Base-by-base conservation (phyloP, 1,140 invertebrate species). In the Lysiphlebus fabarum region DNA sequence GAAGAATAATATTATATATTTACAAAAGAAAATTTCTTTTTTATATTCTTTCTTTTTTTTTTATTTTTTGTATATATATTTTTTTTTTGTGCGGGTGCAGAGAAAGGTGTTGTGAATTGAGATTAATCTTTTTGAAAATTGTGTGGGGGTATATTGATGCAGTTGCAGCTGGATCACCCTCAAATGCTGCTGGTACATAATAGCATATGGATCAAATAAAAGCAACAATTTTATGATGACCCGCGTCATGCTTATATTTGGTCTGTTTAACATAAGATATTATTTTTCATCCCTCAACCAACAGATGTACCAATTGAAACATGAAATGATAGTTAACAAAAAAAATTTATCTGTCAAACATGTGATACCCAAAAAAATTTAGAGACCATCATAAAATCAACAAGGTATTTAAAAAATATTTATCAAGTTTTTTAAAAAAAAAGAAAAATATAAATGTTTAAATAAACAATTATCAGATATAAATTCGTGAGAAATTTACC, bases 211-310 rank as follows among this genome's bases (percentile, higher is more conserved):
- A 26, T 36, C 17, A 26, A 26, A 11, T 36, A 36, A 8, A 36
- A 50, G 33, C 48, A 50, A 36, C 48, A 50, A 34, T 50, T 36
- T 50, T 33, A 36, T 37, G 48, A 50, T 50, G 33, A 41, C 14
- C 9, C 36, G 48, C 56, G 51, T 43, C 34, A 14, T 33, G 55
- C 57, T 62, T 14, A 40, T 26, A 4, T 26, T 26, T 26, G 4
- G 17, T 26, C 9, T 34, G 48, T 33, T 26, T 36, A 36, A 7
- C 7, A 26, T n/a, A 34, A 50, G 33, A 34, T n/a, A 17, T 50
- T 34, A 8, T 50, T 50, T 50, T 26, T 34, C 7, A 17, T 50
- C 33, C 48, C 48, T 34, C 48, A 10, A 36, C 48, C 48, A 50
- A 26, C 48, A 50, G 48, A 50, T 50, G 48, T 50, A 34, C 48